phyloP scores from a whole-genome alignment of 2,797 vertebrate genomes.

The Podargus strigoides region DNA sequence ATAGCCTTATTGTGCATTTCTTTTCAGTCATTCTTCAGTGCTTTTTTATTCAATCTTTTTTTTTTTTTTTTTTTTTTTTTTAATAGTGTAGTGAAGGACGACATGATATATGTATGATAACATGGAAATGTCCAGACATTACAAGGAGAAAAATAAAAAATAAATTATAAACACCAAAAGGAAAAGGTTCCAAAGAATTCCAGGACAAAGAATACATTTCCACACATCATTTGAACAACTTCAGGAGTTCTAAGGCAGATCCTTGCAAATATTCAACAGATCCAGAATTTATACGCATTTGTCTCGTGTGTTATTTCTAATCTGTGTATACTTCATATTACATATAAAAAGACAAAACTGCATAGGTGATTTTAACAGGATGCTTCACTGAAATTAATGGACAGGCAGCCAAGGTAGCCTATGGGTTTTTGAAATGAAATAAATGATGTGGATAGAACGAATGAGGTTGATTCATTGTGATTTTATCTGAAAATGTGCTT shows the following conservation, averaged over 20 bases:
- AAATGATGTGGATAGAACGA: background rate
- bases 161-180: background rate
- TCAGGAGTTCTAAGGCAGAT: background rate
- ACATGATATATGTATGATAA: no score
- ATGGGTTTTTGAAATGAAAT: background rate
- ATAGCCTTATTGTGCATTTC: background rate
- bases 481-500: background rate
- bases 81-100: background rate
- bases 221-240: background rate
- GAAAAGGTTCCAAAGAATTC: background rate
- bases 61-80: background rate
- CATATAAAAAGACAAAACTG: background rate
- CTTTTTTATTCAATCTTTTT: background rate
- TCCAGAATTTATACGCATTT: background rate
- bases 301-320: background rate
- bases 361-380: background rate
- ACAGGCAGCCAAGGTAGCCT: background rate
- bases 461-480: background rate
- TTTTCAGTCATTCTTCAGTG: background rate
- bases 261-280: background rate
- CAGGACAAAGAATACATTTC: background rate
- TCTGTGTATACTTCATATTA: background rate
- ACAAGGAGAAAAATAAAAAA: background rate
- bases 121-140: background rate
- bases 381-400: background rate